Conservation (phyloP, 2,888 invertebrate genomes). For the Apoda limacodes region DNA sequence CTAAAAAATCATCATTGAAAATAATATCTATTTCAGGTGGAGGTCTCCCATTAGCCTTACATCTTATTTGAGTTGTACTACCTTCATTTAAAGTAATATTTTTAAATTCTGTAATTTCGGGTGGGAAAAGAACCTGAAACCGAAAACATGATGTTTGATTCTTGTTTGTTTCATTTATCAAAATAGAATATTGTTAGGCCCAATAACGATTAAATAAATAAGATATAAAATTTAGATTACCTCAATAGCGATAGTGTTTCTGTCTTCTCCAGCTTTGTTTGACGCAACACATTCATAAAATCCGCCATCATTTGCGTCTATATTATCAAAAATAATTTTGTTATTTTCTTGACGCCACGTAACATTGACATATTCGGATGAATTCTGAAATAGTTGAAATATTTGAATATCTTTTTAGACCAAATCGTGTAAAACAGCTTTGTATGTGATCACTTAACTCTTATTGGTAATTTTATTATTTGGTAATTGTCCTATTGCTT, state of each 20-base stretch:
- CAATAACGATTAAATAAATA: no score
- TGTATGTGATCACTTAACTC: no score
- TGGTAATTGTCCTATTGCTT: no score
- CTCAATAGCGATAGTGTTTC: constrained; percentile 29
- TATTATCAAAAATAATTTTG: constrained; percentile 31
- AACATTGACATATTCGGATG: constrained; percentile 16
- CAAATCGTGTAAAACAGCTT: no score
- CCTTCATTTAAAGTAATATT: constrained; percentile 38
- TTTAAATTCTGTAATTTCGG: constrained; percentile 33
- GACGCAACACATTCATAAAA: constrained; percentile 40
- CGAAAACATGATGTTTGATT: no score
- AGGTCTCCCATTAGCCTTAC: constrained; percentile 40
- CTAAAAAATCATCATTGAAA: no score
- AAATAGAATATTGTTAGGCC: no score
- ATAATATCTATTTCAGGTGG: constrained; percentile 29
- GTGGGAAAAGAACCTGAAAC: constrained; percentile 43
- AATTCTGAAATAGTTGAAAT: constrained; percentile 13
- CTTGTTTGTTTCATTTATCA: no score
- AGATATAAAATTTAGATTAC: constrained; percentile 23
- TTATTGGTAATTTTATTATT: no score
- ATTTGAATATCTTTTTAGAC: no score
- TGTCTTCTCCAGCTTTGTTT: constrained; percentile 35
- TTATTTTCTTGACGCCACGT: constrained; percentile 33
- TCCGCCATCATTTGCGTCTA: constrained; percentile 35
- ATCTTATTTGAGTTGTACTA: constrained; percentile 29